Percentiles rank a stretch among this genome's conserved stretches.
Evolutionary conservation across 2,797 vertebrate species (phyloP).

Genomic region (Bovichtus variegatus): DNA sequence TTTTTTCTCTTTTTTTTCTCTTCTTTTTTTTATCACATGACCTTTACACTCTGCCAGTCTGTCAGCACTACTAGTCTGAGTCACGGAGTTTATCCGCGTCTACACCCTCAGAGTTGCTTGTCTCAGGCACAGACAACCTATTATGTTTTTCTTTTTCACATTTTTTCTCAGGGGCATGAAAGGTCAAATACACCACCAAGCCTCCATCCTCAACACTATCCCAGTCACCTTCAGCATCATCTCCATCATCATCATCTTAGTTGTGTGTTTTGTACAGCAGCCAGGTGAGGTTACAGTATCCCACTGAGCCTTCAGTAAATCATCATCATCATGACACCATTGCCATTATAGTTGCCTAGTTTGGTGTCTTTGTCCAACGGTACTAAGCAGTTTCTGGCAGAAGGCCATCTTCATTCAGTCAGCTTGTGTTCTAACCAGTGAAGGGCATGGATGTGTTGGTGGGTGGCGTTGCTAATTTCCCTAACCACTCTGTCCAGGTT

Average conservation of each 20-base stretch:
- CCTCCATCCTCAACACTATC: constrained; percentile 12
- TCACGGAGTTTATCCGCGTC: constrained; percentile 34
- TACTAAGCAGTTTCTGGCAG: constrained; percentile 38
- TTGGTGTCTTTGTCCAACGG: constrained; percentile 50
- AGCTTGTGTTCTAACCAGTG: constrained; percentile 50
- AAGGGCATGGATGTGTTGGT: constrained; percentile 63
- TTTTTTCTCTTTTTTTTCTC: constrained; percentile 58
- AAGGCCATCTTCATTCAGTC: constrained; percentile 47
- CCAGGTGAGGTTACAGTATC: constrained; percentile 51
- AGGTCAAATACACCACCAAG: constrained; percentile 12
- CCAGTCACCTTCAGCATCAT: constrained; percentile 2
- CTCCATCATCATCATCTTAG: constrained; percentile 27
- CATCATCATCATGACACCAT: constrained; percentile 53
- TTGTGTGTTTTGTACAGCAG: constrained; percentile 35
- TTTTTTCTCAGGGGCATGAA: background rate
- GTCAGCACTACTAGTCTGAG: constrained; percentile 50
- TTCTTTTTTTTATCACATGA: constrained; percentile 57
- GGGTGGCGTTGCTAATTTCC: constrained; percentile 72
- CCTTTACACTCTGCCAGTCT: constrained; percentile 65
- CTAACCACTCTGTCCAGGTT: constrained; percentile 72
- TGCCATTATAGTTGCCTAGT: constrained; percentile 29
- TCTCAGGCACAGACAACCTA: constrained; percentile 7
- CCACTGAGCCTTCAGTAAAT: constrained; percentile 44
- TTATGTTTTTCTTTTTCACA: background rate
- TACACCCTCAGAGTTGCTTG: constrained; percentile 17